Conservation (phyloP, 2,113 vertebrate genomes). For the Platichthys stellatus region DNA sequence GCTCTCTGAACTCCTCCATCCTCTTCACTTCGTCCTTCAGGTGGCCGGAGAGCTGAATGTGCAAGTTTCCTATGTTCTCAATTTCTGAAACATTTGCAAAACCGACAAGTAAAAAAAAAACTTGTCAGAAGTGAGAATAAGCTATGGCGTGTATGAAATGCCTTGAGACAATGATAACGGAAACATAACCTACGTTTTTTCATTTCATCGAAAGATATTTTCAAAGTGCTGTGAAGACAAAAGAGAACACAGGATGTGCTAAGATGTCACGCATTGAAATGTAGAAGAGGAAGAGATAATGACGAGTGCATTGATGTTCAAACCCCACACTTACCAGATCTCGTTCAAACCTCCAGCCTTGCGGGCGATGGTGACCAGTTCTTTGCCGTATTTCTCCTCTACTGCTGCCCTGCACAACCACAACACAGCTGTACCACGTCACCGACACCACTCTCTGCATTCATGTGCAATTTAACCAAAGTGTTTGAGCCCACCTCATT, state of each 20-base stretch:
- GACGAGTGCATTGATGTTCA: too few species aligned
- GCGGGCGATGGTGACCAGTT: slow-evolving; percentile 89
- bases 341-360: slow-evolving; percentile 91
- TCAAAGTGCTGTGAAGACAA: slow-evolving; percentile 86
- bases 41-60: slow-evolving; percentile 88
- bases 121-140: too few species aligned
- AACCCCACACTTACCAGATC: slow-evolving; percentile 79
- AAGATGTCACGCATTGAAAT: too few species aligned
- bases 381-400: slow-evolving; percentile 95
- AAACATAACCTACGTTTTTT: slow-evolving; percentile 84
- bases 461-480: background rate
- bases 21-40: slow-evolving; percentile 91
- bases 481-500: slow-evolving; percentile 83
- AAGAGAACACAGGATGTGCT: background rate
- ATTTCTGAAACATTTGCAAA: slow-evolving; percentile 82
- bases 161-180: background rate
- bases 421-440: background rate
- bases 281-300: background rate
- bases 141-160: background rate
- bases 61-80: slow-evolving; percentile 90
- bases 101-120: background rate
- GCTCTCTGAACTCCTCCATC: slow-evolving; percentile 92
- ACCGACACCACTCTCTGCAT: too few species aligned
- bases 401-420: slow-evolving; percentile 85
- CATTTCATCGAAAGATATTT: slow-evolving; percentile 88